A percentile compares a stretch with the other conserved stretches of the same genome.
Evolutionary conservation across 2,888 invertebrate genomes (phyloP).

Genomic region (Silvanus unidentatus): DNA sequence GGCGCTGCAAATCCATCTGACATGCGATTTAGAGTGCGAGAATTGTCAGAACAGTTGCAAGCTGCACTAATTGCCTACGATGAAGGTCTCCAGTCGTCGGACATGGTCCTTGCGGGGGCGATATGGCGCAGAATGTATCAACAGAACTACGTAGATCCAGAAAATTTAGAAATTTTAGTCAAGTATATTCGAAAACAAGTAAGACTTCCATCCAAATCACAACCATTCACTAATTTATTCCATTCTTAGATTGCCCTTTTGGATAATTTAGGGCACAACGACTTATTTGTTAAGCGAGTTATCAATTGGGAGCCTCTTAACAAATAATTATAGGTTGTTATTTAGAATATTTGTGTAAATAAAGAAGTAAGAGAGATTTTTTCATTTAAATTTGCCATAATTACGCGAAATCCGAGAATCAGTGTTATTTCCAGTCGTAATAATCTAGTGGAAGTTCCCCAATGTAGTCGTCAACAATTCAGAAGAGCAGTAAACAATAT

Average conservation of each 20-base stretch:
- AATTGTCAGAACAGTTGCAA: constrained; percentile 73
- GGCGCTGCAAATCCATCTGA: constrained; percentile 60
- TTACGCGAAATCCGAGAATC: no score
- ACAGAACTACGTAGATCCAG: constrained; percentile 57
- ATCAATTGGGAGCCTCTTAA: constrained; percentile 23
- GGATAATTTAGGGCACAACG: constrained; percentile 53
- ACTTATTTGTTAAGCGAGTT: constrained; percentile 49
- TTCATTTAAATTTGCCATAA: no score
- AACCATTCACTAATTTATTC: constrained; percentile 12
- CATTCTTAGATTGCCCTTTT: constrained; percentile 50
- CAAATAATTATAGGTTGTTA: no score
- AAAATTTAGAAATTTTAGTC: constrained; percentile 63
- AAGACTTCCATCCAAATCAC: constrained; percentile 22
- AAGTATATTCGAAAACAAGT: constrained; percentile 75
- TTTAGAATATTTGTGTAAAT: no score
- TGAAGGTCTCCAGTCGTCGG: constrained; percentile 74
- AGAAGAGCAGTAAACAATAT: no score
- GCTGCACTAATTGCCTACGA: constrained; percentile 80
- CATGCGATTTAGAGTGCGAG: constrained; percentile 58
- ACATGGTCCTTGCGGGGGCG: constrained; percentile 71
- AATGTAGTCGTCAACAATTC: no score
- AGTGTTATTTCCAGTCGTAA: no score
- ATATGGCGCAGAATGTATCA: constrained; percentile 81
- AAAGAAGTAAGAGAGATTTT: no score
- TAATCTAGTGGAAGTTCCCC: no score